Conservation (phyloP, 2,113 vertebrate genomes). For the Delphinapterus leucas region DNA sequence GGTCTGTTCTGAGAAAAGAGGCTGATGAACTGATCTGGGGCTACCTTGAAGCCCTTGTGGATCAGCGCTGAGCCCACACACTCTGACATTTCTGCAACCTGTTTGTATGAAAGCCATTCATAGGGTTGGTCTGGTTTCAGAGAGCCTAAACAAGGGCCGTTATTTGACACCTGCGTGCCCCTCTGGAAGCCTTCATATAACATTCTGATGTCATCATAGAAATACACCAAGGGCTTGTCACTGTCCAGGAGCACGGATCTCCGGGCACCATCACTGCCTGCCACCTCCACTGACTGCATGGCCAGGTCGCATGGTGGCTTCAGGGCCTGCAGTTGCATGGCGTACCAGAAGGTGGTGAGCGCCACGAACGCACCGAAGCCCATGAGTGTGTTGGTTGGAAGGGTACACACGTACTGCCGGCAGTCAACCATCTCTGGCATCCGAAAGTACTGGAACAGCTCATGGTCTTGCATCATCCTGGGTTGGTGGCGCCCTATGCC, state of each 20-base stretch:
- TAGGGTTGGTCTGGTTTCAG: slow-evolving; percentile 94
- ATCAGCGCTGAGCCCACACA: slow-evolving; percentile 91
- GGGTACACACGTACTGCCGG: slow-evolving; percentile 90
- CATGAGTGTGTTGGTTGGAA: slow-evolving; percentile 93
- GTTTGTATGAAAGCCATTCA: slow-evolving; percentile 94
- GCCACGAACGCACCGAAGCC: slow-evolving; percentile 95
- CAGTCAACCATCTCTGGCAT: slow-evolving; percentile 93
- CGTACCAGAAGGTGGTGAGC: slow-evolving; percentile 95
- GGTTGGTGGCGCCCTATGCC: neutral
- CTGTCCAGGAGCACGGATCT: slow-evolving; percentile 85
- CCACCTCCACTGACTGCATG: slow-evolving; percentile 92
- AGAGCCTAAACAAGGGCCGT: slow-evolving; percentile 93
- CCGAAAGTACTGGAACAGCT: slow-evolving; percentile 91
- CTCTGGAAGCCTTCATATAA: slow-evolving; percentile 90
- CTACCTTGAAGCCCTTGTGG: slow-evolving; percentile 88
- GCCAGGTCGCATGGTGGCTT: slow-evolving; percentile 92
- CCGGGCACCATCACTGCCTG: slow-evolving; percentile 85
- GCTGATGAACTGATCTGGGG: slow-evolving; percentile 88
- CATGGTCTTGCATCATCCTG: slow-evolving; percentile 91
- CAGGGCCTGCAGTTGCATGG: slow-evolving; percentile 91
- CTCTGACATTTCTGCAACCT: slow-evolving; percentile 88
- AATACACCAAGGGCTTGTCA: slow-evolving; percentile 81
- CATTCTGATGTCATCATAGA: slow-evolving; percentile 90
- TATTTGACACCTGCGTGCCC: slow-evolving; percentile 90
- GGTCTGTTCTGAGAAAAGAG: slow-evolving; percentile 97